Conservation (phyloP, 2,888 invertebrate species). For the Drosophila diplacantha region DNA sequence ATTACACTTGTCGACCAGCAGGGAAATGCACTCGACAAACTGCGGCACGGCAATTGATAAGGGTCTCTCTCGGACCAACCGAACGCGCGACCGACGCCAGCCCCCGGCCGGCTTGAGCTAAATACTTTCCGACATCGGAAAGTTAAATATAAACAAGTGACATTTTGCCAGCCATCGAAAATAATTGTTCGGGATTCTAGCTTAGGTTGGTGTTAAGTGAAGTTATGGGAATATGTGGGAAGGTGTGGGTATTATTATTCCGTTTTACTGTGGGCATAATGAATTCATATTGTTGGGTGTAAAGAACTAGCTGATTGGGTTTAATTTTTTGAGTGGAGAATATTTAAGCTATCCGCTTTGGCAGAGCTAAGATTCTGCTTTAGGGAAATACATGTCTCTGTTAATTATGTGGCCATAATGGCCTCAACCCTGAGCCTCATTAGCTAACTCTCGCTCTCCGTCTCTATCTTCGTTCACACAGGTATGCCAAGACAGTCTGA, state of each 20-base stretch:
- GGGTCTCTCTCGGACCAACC: conserved; percentile 15
- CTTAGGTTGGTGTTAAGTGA: not conserved
- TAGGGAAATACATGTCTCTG: conserved; percentile 7
- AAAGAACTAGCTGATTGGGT: not conserved
- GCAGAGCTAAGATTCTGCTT: not conserved
- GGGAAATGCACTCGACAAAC: conserved; percentile 38
- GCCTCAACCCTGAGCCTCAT: conserved; percentile 24
- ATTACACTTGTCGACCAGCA: conserved; percentile 37
- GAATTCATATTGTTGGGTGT: not conserved
- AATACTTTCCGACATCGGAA: conserved; percentile 21
- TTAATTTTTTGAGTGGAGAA: not conserved
- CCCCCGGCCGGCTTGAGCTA: conserved; percentile 25
- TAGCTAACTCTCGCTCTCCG: conserved; percentile 24
- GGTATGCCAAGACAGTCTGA: conserved; percentile 87
- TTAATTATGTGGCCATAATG: conserved; percentile 14
- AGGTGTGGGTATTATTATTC: not conserved
- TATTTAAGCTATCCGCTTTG: not conserved
- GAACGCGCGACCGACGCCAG: not conserved
- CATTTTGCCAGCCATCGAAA: conserved; percentile 43
- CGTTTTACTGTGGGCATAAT: not conserved
- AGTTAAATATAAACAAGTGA: conserved; percentile 49
- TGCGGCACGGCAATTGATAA: conserved; percentile 50
- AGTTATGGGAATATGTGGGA: not conserved
- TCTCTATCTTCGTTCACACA: conserved; percentile 65
- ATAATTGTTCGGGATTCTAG: conserved; percentile 21